Percentiles rank a stretch among this genome's conserved stretches.
Evolutionary conservation across 2,113 vertebrate species (phyloP).

Genomic region (Albula glossodonta): DNA sequence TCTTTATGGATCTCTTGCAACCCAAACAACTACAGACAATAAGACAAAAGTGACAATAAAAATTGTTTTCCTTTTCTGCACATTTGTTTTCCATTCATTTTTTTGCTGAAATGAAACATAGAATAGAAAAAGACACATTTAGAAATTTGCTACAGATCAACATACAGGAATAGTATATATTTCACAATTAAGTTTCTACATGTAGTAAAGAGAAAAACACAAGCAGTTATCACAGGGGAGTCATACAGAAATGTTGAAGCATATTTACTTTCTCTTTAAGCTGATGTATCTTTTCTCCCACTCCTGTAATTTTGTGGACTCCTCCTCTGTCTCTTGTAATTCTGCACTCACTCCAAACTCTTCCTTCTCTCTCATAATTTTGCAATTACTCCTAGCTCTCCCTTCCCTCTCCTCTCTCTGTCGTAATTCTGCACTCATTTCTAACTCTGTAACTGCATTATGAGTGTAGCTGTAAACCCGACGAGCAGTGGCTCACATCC

Average conservation of each 20-base stretch:
- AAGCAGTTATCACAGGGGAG: no score
- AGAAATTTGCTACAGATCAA: no score
- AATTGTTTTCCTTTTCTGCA: neutral
- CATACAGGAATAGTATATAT: no score
- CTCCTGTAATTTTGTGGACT: no score
- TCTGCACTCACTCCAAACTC: constrained; percentile 18
- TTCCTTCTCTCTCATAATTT: constrained; percentile 31
- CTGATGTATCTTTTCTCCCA: no score
- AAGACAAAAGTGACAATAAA: neutral
- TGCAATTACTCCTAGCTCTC: constrained; percentile 19
- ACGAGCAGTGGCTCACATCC: constrained; percentile 46
- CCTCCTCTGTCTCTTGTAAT: constrained; percentile 21
- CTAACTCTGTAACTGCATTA: constrained; percentile 65
- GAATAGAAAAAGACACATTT: neutral
- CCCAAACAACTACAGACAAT: neutral
- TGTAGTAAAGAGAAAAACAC: no score
- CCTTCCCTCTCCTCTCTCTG: neutral
- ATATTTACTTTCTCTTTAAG: no score
- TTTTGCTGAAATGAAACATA: neutral
- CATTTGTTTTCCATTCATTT: neutral
- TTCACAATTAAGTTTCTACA: no score
- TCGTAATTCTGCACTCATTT: constrained; percentile 34
- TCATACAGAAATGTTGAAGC: no score
- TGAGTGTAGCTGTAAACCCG: constrained; percentile 55
- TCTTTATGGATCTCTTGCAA: neutral